Conservation (phyloP, 2,113 vertebrate genomes). For the Campylomormyrus tamandua region DNA sequence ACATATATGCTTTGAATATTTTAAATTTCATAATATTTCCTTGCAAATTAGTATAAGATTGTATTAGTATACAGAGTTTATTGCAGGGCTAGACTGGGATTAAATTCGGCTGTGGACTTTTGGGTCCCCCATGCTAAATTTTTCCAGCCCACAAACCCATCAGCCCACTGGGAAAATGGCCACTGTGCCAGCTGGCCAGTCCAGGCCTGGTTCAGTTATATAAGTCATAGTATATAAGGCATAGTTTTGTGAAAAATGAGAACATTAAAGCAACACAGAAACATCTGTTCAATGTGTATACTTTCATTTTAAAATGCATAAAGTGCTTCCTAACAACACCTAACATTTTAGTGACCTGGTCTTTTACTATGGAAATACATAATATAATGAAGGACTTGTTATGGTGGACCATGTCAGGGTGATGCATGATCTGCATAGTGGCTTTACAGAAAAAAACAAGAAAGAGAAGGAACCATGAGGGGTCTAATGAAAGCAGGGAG, state of each 20-base stretch:
- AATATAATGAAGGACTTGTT: neutral
- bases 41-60: neutral
- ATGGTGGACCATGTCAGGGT: neutral
- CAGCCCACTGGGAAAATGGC: neutral
- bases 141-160: neutral
- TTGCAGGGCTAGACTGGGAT: neutral
- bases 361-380: neutral
- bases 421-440: neutral
- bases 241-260: neutral
- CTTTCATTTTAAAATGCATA: neutral
- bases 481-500: neutral
- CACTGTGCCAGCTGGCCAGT: neutral
- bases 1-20: neutral
- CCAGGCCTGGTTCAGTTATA: neutral
- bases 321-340: neutral
- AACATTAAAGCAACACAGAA: neutral
- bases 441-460: neutral
- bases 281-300: neutral
- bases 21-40: neutral
- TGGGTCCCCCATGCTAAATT: neutral
- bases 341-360: neutral
- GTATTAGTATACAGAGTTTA: neutral
- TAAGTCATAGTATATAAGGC: neutral
- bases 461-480: neutral
- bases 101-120: neutral